Percentiles rank a stretch among this genome's conserved stretches.
Conservation (phyloP, 2,113 vertebrate species). For the Xerus inauris region DNA sequence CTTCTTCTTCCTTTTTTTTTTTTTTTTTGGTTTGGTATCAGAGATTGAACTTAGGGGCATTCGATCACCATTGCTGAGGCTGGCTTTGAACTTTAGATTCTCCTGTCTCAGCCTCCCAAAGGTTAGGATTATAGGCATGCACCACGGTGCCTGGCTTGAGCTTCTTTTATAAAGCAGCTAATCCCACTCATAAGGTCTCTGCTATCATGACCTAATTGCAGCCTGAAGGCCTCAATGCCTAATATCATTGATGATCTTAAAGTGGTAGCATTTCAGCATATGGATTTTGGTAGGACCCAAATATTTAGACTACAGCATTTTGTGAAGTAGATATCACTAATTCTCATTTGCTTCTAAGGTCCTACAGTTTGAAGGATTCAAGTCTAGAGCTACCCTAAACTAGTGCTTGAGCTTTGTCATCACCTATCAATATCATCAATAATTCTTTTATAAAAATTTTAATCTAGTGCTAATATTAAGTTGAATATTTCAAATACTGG, state of each 20-base stretch:
- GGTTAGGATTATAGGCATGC: too few species aligned
- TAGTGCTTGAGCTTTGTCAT: not conserved
- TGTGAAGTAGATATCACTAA: not conserved
- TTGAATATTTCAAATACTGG: not conserved
- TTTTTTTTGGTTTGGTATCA: too few species aligned
- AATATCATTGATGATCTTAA: not conserved
- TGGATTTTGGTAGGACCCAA: not conserved
- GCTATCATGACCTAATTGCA: too few species aligned
- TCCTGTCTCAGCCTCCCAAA: too few species aligned
- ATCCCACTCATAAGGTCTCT: not conserved
- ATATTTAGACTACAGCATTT: not conserved
- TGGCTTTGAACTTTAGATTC: too few species aligned
- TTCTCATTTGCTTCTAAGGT: not conserved
- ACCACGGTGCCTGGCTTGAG: too few species aligned
- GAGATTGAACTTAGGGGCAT: too few species aligned
- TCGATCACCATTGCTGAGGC: too few species aligned
- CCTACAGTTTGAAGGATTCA: not conserved
- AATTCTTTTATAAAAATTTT: not conserved
- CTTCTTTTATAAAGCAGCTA: too few species aligned
- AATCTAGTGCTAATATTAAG: not conserved
- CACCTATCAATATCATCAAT: not conserved
- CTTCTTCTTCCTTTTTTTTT: too few species aligned
- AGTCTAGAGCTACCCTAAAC: not conserved
- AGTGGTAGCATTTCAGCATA: not conserved
- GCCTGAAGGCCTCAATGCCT: not conserved